Evolutionary conservation across 2,113 vertebrate species (phyloP).

Genomic region (Prolemur simus): DNA sequence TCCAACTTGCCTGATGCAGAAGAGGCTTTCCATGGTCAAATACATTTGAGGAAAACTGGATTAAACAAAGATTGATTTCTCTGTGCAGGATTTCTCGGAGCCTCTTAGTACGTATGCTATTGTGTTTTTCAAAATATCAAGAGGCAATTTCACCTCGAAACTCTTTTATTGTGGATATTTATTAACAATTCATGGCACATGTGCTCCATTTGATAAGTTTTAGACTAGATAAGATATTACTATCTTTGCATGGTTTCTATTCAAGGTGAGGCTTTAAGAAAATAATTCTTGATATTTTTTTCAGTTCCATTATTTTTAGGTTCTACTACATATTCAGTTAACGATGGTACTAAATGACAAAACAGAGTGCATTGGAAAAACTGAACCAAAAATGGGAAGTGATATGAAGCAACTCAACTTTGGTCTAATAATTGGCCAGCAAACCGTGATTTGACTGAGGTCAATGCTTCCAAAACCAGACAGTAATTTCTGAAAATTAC

Average conservation of each 20-base stretch:
- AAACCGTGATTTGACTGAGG: neutral
- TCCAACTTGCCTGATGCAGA: neutral
- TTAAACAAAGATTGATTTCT: slow-evolving; percentile 17
- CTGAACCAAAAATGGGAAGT: neutral
- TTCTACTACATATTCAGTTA: neutral
- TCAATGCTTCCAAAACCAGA: neutral
- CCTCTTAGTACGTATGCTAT: neutral
- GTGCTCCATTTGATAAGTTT: neutral
- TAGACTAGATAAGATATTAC: neutral
- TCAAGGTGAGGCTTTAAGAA: neutral
- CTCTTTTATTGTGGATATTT: neutral
- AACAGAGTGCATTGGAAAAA: neutral
- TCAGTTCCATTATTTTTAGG: neutral
- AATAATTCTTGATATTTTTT: neutral
- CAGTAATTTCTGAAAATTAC: slow-evolving; percentile 22
- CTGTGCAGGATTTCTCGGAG: neutral
- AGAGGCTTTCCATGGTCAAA: neutral
- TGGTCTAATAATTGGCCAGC: neutral
- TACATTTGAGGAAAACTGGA: neutral
- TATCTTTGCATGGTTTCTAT: neutral
- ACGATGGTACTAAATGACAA: neutral
- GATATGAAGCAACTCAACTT: neutral
- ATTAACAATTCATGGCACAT: neutral
- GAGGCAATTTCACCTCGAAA: neutral
- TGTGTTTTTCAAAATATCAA: neutral